Conservation (phyloP, 1,140 invertebrate genomes). For the Heterodera schachtii region DNA sequence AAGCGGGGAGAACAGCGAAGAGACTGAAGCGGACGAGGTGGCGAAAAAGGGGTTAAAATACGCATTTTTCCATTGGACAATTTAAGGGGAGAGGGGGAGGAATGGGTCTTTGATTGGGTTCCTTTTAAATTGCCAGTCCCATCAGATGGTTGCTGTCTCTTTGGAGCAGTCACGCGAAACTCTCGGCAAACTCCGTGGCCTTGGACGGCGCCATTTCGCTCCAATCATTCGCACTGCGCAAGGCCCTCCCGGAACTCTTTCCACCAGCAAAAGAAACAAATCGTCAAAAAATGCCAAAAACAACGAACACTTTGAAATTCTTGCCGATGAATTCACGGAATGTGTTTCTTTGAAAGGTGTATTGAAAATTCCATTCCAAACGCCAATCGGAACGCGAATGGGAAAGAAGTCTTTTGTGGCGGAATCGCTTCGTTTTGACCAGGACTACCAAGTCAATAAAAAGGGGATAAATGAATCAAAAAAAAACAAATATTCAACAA, state of each 20-base stretch:
- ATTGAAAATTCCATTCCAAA: not conserved
- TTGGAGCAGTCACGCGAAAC: constrained; percentile 21
- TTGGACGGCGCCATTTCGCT: constrained; percentile 35
- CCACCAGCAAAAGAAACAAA: constrained; percentile 12
- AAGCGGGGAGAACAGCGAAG: constrained; percentile 23
- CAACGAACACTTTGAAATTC: constrained; percentile 38
- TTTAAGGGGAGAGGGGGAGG: too few species aligned
- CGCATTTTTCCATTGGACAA: too few species aligned
- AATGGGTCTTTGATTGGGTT: too few species aligned
- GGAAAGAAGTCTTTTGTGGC: constrained; percentile 30
- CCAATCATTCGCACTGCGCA: constrained; percentile 33
- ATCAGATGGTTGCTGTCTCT: not conserved
- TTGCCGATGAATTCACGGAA: constrained; percentile 33
- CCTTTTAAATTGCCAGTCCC: too few species aligned
- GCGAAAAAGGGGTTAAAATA: not conserved
- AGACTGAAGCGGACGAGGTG: constrained; percentile 34
- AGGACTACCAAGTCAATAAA: constrained; percentile 48
- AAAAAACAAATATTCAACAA: not conserved
- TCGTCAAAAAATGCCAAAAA: constrained; percentile 7
- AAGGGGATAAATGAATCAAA: not conserved
- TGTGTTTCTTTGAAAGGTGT: not conserved
- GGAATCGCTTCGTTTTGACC: constrained; percentile 42
- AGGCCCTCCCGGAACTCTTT: constrained; percentile 26
- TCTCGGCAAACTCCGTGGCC: constrained; percentile 36
- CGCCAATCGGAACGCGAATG: not conserved